Percentiles rank a stretch among this genome's conserved stretches.
Conservation (phyloP, 2,888 invertebrate species). For the Apodemia mormo region DNA sequence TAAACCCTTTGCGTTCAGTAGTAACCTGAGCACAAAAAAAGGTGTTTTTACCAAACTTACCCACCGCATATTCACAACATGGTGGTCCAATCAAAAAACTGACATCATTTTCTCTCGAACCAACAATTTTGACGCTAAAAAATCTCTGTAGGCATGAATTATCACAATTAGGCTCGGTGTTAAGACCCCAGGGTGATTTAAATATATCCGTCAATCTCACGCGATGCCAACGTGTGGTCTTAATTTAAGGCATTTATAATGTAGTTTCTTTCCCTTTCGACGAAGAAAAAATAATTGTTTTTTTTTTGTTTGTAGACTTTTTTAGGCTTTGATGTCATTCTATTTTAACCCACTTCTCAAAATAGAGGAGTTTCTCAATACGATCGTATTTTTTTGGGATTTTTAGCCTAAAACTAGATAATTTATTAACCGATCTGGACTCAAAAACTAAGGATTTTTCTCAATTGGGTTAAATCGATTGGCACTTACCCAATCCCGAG, state of each 20-base stretch:
- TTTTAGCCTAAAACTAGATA: too few relatives aligned
- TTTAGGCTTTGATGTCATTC: too few relatives aligned
- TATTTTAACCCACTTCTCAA: too few relatives aligned
- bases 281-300: background rate
- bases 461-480: too few relatives aligned
- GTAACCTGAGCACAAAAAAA: too few relatives aligned
- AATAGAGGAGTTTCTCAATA: too few relatives aligned
- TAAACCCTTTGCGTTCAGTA: too few relatives aligned
- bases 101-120: constrained; percentile 5
- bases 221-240: constrained; percentile 15
- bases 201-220: constrained; percentile 13
- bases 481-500: too few relatives aligned
- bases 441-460: too few relatives aligned
- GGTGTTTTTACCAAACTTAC: background rate
- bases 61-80: background rate
- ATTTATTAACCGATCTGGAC: too few relatives aligned
- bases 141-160: constrained; percentile 5
- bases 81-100: constrained; percentile 12
- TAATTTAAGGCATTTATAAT: constrained; percentile 2
- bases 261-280: background rate
- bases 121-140: constrained; percentile 15
- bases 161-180: constrained; percentile 14
- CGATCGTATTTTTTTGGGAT: too few relatives aligned
- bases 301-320: background rate
- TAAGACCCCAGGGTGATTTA: constrained; percentile 3